Evolutionary conservation across 2,797 vertebrate genomes (phyloP).

Genomic region (Danio tinwini): DNA sequence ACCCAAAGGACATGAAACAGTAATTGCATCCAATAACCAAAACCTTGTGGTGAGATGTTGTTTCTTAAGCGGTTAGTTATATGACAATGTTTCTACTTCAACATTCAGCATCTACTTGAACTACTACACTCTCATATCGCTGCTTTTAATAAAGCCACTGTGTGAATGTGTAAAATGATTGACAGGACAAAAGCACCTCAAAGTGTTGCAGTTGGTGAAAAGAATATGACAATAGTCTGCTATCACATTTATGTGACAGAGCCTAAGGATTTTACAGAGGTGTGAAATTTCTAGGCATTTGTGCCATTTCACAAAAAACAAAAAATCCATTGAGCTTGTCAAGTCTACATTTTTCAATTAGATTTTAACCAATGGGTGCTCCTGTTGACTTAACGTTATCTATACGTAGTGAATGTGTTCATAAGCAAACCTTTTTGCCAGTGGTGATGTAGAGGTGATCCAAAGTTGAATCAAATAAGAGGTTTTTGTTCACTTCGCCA

Average conservation of each 20-base stretch:
- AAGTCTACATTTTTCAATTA: background rate
- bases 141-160: background rate
- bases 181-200: background rate
- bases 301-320: no score
- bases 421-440: conserved; percentile 83
- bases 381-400: conserved; percentile 18
- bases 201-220: background rate
- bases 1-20: background rate
- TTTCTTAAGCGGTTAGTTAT: no score
- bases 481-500: conserved; percentile 85
- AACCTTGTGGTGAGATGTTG: background rate
- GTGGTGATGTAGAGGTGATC: conserved; percentile 89
- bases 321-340: background rate
- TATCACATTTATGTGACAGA: background rate
- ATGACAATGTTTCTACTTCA: no score
- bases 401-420: background rate
- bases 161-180: background rate
- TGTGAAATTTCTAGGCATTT: background rate
- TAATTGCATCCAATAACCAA: background rate
- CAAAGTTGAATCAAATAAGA: conserved; percentile 82
- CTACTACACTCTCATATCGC: background rate
- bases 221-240: background rate
- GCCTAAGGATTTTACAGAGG: background rate
- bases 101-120: background rate
- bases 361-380: background rate